Percentiles rank a stretch among this genome's conserved stretches.
These are phyloP conservation scores for Pterostichus madidus DNA, from an alignment of 2,888 invertebrate genomes.

Conservation along the genomic window DNA sequence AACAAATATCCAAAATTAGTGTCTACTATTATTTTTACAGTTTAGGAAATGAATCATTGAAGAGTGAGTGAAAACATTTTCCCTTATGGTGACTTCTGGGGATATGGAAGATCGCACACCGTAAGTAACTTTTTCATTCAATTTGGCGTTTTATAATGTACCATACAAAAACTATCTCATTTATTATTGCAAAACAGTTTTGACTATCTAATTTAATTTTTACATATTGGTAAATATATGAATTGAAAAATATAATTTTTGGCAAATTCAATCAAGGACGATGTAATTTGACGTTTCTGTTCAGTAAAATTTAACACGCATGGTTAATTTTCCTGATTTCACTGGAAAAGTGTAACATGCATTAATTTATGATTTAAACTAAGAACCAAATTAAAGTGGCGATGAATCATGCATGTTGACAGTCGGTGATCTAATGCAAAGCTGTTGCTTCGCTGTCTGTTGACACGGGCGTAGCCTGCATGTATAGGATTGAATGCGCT, in stretches of 20 bases:
- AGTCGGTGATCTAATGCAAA: conserved; percentile 18
- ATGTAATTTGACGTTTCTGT: conserved; percentile 4
- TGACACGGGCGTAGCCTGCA: conserved; percentile 31
- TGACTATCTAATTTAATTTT: neutral
- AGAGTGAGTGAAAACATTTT: conserved; percentile 65
- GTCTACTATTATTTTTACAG: conserved; percentile 27
- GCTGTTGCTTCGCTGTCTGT: neutral
- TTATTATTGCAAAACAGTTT: neutral
- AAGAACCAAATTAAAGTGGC: conserved; percentile 21
- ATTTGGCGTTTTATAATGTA: neutral
- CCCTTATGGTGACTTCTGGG: conserved; percentile 68
- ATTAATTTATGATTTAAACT: conserved; percentile 5
- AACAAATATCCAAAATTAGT: neutral
- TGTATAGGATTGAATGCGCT: neutral
- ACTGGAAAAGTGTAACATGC: neutral
- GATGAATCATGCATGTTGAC: conserved; percentile 40
- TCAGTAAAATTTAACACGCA: neutral
- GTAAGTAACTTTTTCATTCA: conserved; percentile 68
- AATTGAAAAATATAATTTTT: neutral
- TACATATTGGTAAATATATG: neutral
- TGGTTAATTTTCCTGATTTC: conserved; percentile 1
- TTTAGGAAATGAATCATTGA: conserved; percentile 60
- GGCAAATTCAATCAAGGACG: conserved; percentile 1
- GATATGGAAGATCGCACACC: conserved; percentile 70
- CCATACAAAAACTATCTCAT: neutral